These are phyloP conservation scores for Mus spretus DNA, from an alignment of 2,797 vertebrate species.

Conservation along the genomic window DNA sequence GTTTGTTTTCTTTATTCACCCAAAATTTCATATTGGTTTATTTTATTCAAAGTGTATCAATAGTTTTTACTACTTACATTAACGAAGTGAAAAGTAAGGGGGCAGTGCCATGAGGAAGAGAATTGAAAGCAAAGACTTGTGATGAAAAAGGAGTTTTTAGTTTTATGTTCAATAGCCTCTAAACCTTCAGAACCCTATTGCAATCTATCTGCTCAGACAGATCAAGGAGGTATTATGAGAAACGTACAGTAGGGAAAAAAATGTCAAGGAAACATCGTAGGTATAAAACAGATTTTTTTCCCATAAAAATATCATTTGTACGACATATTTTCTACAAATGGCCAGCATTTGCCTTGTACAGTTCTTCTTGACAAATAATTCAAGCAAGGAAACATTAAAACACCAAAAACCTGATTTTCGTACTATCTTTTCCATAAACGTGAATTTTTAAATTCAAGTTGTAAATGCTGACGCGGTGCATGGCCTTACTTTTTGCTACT, in stretches of 20 bases:
- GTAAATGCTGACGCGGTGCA: conserved; percentile 65
- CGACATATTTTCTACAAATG: conserved; percentile 77
- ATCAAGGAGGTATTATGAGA: conserved; percentile 78
- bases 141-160: conserved; percentile 66
- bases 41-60: conserved; percentile 16
- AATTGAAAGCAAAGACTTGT: conserved; percentile 59
- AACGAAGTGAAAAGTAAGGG: conserved; percentile 40
- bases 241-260: conserved; percentile 79
- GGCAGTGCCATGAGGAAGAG: not conserved
- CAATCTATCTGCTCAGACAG: conserved; percentile 73
- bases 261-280: conserved; percentile 70
- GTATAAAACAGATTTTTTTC: conserved; percentile 76
- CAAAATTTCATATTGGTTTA: not conserved
- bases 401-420: conserved; percentile 65
- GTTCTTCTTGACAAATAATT: conserved; percentile 71
- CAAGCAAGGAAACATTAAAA: conserved; percentile 69
- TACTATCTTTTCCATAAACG: conserved; percentile 40
- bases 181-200: conserved; percentile 56
- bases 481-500: conserved; percentile 69
- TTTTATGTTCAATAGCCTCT: conserved; percentile 71
- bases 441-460: conserved; percentile 65
- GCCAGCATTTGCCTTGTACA: conserved; percentile 58
- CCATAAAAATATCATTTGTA: conserved; percentile 75
- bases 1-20: not conserved
- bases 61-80: conserved; percentile 30